phyloP scores from a whole-genome alignment of 2,888 invertebrate species.

The Drosophila greeni region DNA sequence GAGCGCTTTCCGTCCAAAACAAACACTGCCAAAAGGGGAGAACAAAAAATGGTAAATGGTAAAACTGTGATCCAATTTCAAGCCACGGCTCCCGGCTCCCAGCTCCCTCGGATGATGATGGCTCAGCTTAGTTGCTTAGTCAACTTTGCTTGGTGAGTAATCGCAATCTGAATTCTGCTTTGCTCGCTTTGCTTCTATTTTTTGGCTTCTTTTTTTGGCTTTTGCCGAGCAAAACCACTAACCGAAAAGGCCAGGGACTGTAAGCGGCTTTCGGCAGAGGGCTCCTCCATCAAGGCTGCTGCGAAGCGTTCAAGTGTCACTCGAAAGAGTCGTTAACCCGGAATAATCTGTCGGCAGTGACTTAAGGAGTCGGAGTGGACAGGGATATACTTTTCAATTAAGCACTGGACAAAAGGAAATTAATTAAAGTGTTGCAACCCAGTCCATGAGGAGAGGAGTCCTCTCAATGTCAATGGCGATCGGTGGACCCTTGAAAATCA shows the following conservation, averaged over 20 bases:
- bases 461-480: conserved; percentile 22
- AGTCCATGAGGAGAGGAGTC: conserved; percentile 14
- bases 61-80: conserved; percentile 41
- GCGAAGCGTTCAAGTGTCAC: conserved; percentile 46
- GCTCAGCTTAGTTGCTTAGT: conserved; percentile 49
- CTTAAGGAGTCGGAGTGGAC: conserved; percentile 28
- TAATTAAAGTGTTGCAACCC: conserved; percentile 35
- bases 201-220: conserved; percentile 10
- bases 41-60: conserved; percentile 11
- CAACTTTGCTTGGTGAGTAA: conserved; percentile 61
- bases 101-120: conserved; percentile 30
- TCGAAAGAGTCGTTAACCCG: conserved; percentile 43
- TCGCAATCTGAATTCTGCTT: conserved; percentile 47
- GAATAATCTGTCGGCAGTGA: conserved; percentile 42
- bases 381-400: conserved; percentile 27
- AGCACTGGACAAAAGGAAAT: conserved; percentile 30
- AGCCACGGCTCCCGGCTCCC: conserved; percentile 19
- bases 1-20: conserved; percentile 45
- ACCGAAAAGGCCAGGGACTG: conserved; percentile 28
- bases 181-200: conserved; percentile 18
- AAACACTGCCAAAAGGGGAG: conserved; percentile 20
- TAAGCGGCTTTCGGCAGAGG: conserved; percentile 44
- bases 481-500: conserved; percentile 28
- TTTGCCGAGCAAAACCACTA: conserved; percentile 26
- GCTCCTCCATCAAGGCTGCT: conserved; percentile 9